These are phyloP conservation scores for Syrrhaptes paradoxus DNA, from an alignment of 2,113 vertebrate species.

Conservation along the genomic window DNA sequence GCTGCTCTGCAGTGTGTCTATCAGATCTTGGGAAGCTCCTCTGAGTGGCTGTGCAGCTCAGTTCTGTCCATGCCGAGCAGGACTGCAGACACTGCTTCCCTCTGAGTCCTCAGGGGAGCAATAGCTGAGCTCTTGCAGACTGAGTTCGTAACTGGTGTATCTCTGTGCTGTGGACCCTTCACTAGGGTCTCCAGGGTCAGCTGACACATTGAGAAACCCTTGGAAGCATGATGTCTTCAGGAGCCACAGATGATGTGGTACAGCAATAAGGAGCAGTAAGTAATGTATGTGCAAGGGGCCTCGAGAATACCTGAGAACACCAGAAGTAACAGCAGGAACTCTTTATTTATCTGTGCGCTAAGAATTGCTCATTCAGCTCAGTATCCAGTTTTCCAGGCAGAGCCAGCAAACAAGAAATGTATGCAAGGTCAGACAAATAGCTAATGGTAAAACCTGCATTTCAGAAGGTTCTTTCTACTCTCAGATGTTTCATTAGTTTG, in stretches of 20 bases:
- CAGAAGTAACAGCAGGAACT: neutral
- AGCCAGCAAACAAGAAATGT: neutral
- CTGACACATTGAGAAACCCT: neutral
- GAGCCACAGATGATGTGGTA: neutral
- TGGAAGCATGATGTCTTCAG: accelerated
- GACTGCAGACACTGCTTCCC: neutral
- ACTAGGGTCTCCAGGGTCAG: neutral
- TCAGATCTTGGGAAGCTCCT: neutral
- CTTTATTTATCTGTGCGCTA: neutral
- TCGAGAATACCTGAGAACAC: neutral
- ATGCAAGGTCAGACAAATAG: neutral
- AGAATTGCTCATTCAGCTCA: neutral
- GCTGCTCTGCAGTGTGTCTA: neutral
- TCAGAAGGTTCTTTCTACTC: neutral
- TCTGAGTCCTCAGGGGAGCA: neutral
- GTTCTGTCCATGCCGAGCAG: neutral
- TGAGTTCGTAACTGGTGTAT: neutral
- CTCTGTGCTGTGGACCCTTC: neutral
- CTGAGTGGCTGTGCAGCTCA: neutral
- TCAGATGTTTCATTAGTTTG: neutral
- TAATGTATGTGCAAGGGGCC: neutral
- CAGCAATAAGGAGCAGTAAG: neutral
- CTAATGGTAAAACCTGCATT: neutral
- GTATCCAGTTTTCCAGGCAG: neutral
- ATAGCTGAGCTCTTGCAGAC: neutral